A percentile compares a stretch with the other conserved stretches of the same genome.
phyloP scores from a whole-genome alignment of 2,888 invertebrate species.

The Platycheirus albimanus region DNA sequence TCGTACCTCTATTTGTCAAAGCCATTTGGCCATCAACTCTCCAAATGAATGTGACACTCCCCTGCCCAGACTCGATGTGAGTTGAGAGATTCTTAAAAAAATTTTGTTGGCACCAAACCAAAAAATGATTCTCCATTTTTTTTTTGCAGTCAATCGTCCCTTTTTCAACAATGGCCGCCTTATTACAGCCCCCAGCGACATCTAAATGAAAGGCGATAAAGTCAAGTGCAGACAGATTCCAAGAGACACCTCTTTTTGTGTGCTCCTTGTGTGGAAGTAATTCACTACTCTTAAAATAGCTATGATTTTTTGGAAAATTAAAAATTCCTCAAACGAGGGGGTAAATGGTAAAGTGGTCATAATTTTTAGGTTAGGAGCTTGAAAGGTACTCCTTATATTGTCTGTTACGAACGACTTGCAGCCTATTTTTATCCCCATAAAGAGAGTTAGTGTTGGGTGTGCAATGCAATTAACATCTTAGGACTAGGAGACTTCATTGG shows the following conservation, averaged over 20 bases:
- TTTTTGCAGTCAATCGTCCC: background rate
- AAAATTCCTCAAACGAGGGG: slow-evolving; percentile 59
- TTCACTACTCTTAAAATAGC: slow-evolving; percentile 57
- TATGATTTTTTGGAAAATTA: slow-evolving; percentile 52
- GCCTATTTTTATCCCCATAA: slow-evolving; percentile 28
- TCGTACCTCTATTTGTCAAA: slow-evolving; percentile 68
- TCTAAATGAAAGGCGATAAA: slow-evolving; percentile 72
- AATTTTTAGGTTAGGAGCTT: slow-evolving; percentile 40
- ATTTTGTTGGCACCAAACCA: slow-evolving; percentile 61
- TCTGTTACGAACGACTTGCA: slow-evolving; percentile 63
- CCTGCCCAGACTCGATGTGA: slow-evolving; percentile 16
- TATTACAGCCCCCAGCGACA: slow-evolving; percentile 31
- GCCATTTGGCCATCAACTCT: slow-evolving; percentile 71
- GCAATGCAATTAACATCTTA: slow-evolving; percentile 36
- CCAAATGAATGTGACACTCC: slow-evolving; percentile 66
- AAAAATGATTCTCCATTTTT: slow-evolving; percentile 11
- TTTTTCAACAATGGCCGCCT: slow-evolving; percentile 21
- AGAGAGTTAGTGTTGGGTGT: background rate
- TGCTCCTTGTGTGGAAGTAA: slow-evolving; percentile 67
- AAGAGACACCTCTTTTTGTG: slow-evolving; percentile 56
- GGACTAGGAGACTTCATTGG: too few relatives aligned
- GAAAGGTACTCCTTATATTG: slow-evolving; percentile 16
- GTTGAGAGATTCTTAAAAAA: slow-evolving; percentile 37
- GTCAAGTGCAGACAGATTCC: slow-evolving; percentile 65
- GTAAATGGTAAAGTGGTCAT: slow-evolving; percentile 56